A percentile compares a stretch with the other conserved stretches of the same genome.
Evolutionary conservation across 2,888 invertebrate species (phyloP).

Genomic region (Ditula angustiorana): DNA sequence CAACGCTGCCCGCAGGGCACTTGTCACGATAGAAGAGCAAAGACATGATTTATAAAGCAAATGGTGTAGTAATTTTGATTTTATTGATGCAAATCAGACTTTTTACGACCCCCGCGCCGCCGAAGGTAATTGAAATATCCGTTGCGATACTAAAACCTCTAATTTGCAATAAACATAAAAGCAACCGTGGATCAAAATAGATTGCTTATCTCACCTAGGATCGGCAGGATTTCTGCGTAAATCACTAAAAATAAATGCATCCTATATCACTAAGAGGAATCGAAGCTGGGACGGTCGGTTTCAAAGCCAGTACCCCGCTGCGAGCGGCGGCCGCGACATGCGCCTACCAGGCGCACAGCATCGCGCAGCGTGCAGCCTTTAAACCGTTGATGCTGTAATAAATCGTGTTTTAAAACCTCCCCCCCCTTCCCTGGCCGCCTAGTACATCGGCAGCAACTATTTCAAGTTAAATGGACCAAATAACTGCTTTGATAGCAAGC

Average conservation of each 20-base stretch:
- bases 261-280: slow-evolving; percentile 46
- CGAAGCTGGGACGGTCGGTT: slow-evolving; percentile 52
- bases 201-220: slow-evolving; percentile 40
- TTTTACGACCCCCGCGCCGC: slow-evolving; percentile 25
- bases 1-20: too few relatives aligned
- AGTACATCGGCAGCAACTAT: slow-evolving; percentile 64
- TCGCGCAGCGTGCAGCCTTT: slow-evolving; percentile 59
- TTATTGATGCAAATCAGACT: slow-evolving; percentile 2
- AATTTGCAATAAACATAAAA: slow-evolving; percentile 53
- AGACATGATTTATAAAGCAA: too few relatives aligned
- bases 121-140: slow-evolving; percentile 33
- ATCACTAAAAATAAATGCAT: slow-evolving; percentile 45
- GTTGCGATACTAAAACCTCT: slow-evolving; percentile 36
- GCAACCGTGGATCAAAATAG: slow-evolving; percentile 46
- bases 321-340: slow-evolving; percentile 56
- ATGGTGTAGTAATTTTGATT: background rate
- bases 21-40: too few relatives aligned
- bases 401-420: slow-evolving; percentile 69
- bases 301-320: slow-evolving; percentile 61
- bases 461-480: slow-evolving; percentile 82
- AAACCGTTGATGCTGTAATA: slow-evolving; percentile 63
- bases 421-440: slow-evolving; percentile 50
- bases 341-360: slow-evolving; percentile 61
- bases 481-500: slow-evolving; percentile 71
- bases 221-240: slow-evolving; percentile 44